Conservation (phyloP, 2,888 invertebrate species). For the Heliconius ismenius region DNA sequence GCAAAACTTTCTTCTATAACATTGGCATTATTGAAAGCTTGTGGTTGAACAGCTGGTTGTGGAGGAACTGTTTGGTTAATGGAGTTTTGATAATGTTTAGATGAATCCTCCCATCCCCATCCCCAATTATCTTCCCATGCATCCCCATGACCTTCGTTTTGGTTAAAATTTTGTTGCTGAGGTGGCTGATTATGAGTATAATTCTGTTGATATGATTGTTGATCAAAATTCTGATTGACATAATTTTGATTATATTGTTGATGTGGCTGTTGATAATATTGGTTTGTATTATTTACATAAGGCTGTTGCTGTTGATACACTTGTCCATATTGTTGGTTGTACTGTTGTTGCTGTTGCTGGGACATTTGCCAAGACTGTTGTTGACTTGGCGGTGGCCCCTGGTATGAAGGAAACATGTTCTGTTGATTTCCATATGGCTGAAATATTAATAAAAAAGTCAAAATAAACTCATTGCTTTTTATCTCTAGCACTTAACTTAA, state of each 20-base stretch:
- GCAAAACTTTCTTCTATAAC: constrained; percentile 83
- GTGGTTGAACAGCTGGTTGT: constrained; percentile 45
- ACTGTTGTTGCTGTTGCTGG: constrained; percentile 53
- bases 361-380: constrained; percentile 70
- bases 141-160: constrained; percentile 59
- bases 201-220: constrained; percentile 62
- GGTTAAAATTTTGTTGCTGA: constrained; percentile 55
- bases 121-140: constrained; percentile 80
- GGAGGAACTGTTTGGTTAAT: constrained; percentile 46
- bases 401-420: constrained; percentile 65
- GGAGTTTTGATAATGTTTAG: constrained; percentile 65
- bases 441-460: constrained; percentile 46
- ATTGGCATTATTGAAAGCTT: constrained; percentile 69
- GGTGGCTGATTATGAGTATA: constrained; percentile 62
- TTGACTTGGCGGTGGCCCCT: constrained; percentile 50
- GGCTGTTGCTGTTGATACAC: constrained; percentile 61
- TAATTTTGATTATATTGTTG: constrained; percentile 66
- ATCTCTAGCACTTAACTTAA: no score
- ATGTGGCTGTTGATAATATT: constrained; percentile 59
- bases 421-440: constrained; percentile 70
- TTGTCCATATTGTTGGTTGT: constrained; percentile 73
- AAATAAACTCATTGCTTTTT: neutral
- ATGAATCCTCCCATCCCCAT: constrained; percentile 84
- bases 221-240: constrained; percentile 57
- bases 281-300: constrained; percentile 63